Base-by-base conservation (phyloP, 2,888 invertebrate genomes). In the Agelastica alni region DNA sequence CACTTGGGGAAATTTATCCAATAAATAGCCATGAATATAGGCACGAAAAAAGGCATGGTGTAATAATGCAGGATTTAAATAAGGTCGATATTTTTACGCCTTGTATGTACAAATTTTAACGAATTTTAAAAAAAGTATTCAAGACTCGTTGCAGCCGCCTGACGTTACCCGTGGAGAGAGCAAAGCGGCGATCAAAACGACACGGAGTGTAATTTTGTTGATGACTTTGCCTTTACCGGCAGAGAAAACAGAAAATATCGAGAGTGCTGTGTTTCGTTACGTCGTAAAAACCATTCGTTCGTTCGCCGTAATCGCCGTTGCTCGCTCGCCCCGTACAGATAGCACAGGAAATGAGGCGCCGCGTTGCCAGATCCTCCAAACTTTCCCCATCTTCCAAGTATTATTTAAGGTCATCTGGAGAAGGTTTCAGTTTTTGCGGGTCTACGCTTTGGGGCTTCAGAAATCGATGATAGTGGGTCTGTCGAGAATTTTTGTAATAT, bases 191-290 rank as follows among this genome's bases (percentile, higher is more conserved):
- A 16, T 44, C 5, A 5, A 32, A 34, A 3, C 12, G 18, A 32
- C 13, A 45, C 13, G 18, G 31, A 45, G 22, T 43, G 17, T 54
- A 54, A 54, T 48, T 54, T 54, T 44, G 53, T 54, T 48, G 53
- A 54, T 48, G 48, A 48, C 48, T 54, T 48, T 44, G 43, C 48
- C 41, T 45, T 41, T 34, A 18, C 44, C 16, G 31, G 17, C 39
- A 37, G 44, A 43, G 53, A 48, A 47, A 37, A 43, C 14, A 34
- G 53, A 48, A 53, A 31, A 45, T 20, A 45, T 20, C 9, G 20
- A 44, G 9, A 43, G 30, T 17, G 28, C 16, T 43, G 28, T 18
- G 31, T 18, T 44, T 17, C 32, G 32, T 32, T 20, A 20, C 34
- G 22, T 34, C 45, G 34, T 45, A 45, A 45, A 45, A 45, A 45